Percentiles rank a stretch among this genome's conserved stretches.
Evolutionary conservation across 1,140 invertebrate genomes (phyloP).

Genomic region (Drosophila nigromelanica): DNA sequence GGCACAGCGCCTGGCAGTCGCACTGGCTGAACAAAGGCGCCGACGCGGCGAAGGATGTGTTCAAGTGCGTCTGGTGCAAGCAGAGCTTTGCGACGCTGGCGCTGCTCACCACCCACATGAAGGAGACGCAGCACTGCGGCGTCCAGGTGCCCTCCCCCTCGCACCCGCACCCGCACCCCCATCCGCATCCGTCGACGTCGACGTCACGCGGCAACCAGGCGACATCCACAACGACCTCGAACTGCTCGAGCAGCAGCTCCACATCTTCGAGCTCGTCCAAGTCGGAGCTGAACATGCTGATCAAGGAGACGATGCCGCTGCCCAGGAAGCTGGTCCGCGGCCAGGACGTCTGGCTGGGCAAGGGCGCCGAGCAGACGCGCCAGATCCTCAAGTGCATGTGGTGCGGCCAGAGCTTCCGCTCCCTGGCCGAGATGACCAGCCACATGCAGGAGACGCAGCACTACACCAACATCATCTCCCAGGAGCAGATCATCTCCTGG

Average conservation of each 20-base stretch:
- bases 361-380: constrained; percentile 97
- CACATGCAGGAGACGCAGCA: constrained; percentile 99
- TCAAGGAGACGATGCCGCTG: constrained; percentile 96
- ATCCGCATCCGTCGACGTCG: not conserved
- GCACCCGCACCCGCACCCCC: not conserved
- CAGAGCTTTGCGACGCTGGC: constrained; percentile 95
- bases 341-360: constrained; percentile 99
- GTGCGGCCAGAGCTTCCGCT: constrained; percentile 98
- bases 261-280: constrained; percentile 87
- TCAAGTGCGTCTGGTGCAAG: constrained; percentile 98
- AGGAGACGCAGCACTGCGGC: constrained; percentile 96
- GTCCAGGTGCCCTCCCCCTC: constrained; percentile 88
- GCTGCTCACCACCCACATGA: constrained; percentile 97
- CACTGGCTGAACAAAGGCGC: constrained; percentile 97
- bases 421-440: constrained; percentile 97
- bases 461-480: constrained; percentile 98
- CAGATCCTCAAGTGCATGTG: constrained; percentile 99
- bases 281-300: constrained; percentile 92
- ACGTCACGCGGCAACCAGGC: constrained; percentile 28
- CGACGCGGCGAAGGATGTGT: constrained; percentile 95
- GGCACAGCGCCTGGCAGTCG: constrained; percentile 96
- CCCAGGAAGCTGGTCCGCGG: constrained; percentile 97
- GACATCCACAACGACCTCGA: constrained; percentile 85
- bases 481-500: constrained; percentile 98
- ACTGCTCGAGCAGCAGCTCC: constrained; percentile 84